Evolutionary conservation across 1,140 invertebrate genomes (phyloP).

Genomic region (Micrasema longulum): DNA sequence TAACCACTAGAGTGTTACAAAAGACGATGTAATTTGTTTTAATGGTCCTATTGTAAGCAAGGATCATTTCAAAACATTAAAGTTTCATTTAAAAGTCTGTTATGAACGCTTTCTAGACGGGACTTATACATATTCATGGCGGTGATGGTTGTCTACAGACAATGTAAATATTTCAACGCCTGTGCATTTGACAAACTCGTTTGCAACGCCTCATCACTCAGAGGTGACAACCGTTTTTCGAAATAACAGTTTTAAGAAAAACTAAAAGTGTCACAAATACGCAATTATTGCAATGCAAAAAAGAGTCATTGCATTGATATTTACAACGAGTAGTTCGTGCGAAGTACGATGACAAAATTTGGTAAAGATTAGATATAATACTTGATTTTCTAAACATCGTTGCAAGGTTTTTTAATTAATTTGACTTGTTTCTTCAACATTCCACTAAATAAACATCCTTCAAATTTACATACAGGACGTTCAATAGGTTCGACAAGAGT

Average conservation of each 20-base stretch:
- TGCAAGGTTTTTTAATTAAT: no score
- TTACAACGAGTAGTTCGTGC: no score
- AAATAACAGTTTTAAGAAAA: conserved; percentile 5
- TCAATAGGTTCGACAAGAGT: no score
- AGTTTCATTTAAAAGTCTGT: conserved; percentile 57
- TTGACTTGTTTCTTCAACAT: no score
- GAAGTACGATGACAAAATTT: no score
- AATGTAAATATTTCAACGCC: conserved; percentile 47
- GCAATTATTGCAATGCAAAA: conserved; percentile 17
- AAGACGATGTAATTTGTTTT: conserved; percentile 30
- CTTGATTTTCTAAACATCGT: no score
- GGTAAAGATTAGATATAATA: no score
- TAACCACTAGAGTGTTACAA: conserved; percentile 20
- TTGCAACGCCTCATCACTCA: conserved; percentile 32
- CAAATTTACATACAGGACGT: no score
- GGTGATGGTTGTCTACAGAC: conserved; percentile 40
- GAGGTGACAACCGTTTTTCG: conserved; percentile 24
- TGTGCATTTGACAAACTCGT: conserved; percentile 47
- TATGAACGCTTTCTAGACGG: conserved; percentile 56
- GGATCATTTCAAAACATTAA: conserved; percentile 43
- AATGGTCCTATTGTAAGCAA: conserved; percentile 44
- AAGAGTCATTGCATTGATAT: neutral
- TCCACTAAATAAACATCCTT: no score
- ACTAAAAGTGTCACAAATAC: conserved; percentile 41
- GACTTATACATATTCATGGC: conserved; percentile 44